A percentile compares a stretch with the other conserved stretches of the same genome.
These are phyloP conservation scores for Hydrolagus affinis DNA, from an alignment of 2,113 vertebrate species.

Conservation along the genomic window DNA sequence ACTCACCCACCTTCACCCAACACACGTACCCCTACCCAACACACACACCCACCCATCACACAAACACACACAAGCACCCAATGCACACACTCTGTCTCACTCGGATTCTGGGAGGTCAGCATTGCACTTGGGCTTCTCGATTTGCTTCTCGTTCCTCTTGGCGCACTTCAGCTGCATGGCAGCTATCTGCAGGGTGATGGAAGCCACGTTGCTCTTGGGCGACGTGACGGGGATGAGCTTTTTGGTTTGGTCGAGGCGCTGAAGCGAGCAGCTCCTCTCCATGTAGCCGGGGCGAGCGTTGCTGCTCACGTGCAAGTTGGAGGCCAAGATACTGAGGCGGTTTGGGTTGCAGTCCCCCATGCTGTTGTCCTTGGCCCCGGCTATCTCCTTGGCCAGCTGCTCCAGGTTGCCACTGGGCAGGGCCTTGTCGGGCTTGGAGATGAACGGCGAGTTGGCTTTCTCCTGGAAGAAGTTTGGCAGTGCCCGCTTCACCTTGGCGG, in stretches of 20 bases:
- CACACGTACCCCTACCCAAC: no score
- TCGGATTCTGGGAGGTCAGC: not conserved
- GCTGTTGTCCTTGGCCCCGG: not conserved
- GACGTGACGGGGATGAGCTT: not conserved
- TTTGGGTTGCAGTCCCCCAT: not conserved
- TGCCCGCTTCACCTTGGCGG: not conserved
- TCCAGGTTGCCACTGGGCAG: not conserved
- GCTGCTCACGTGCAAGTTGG: not conserved
- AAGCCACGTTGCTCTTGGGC: not conserved
- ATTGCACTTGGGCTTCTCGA: constrained; percentile 4
- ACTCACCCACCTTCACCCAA: no score
- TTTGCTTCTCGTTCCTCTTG: not conserved
- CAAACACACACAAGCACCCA: no score
- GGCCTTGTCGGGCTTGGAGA: not conserved
- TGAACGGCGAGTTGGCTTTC: not conserved
- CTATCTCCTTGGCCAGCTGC: not conserved
- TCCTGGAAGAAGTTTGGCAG: not conserved
- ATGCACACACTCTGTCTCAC: not conserved
- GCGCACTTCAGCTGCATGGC: constrained; percentile 21
- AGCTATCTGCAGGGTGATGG: constrained; percentile 20
- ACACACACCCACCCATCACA: no score
- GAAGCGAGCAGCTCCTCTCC: not conserved
- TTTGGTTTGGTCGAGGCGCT: not conserved
- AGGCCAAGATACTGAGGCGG: not conserved
- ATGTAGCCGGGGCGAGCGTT: not conserved